Conservation (phyloP, 2,113 vertebrate genomes). For the Bubo bubo region DNA sequence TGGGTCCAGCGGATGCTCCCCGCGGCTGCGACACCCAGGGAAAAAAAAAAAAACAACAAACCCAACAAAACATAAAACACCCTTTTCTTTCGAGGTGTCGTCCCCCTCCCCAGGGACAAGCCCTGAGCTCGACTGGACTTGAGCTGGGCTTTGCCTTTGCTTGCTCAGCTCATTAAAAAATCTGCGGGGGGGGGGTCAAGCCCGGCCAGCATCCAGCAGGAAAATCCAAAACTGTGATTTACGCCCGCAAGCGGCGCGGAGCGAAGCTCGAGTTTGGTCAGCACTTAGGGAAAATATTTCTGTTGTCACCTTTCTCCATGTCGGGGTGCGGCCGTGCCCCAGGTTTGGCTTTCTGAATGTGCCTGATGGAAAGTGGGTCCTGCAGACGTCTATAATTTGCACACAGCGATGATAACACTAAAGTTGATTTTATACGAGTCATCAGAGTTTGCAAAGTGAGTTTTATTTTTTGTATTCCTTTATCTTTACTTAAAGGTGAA, state of each 20-base stretch:
- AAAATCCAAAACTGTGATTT: not conserved
- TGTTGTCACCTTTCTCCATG: conserved; percentile 15
- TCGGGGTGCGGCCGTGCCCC: not conserved
- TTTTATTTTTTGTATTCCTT: conserved; percentile 85
- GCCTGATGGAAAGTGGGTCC: conserved; percentile 66
- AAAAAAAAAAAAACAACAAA: no score
- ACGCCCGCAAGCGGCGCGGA: not conserved
- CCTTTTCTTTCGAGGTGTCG: not conserved
- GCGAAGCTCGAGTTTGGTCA: not conserved
- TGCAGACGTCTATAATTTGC: conserved; percentile 72
- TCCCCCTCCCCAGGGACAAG: not conserved
- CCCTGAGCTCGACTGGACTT: not conserved
- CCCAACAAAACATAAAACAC: no score
- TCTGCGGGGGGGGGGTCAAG: not conserved
- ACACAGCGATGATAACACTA: conserved; percentile 78
- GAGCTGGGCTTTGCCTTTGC: not conserved
- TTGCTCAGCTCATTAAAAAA: not conserved
- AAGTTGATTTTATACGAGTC: conserved; percentile 79
- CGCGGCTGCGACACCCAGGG: not conserved
- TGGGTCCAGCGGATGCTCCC: not conserved
- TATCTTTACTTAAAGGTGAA: conserved; percentile 85
- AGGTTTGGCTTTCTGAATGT: conserved; percentile 40
- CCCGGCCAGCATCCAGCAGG: not conserved
- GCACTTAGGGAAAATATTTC: not conserved
- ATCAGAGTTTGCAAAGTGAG: conserved; percentile 81